A percentile compares a stretch with the other conserved stretches of the same genome.
Conservation (phyloP, 2,113 vertebrate genomes). For the Trematocara variabile region DNA sequence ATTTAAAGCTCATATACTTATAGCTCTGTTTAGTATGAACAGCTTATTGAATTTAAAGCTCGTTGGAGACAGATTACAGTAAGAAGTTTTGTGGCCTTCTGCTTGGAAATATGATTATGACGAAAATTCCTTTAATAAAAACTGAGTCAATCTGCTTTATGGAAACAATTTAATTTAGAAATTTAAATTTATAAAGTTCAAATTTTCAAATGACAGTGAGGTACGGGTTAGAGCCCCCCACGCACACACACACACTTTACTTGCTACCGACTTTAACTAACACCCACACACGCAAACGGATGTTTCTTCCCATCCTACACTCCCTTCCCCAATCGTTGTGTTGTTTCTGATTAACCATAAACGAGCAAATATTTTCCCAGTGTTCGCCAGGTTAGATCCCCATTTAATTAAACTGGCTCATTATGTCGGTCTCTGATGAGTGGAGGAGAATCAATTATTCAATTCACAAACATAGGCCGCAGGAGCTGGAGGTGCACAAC, state of each 20-base stretch:
- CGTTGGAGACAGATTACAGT: fast-evolving
- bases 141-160: neutral
- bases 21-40: neutral
- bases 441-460: conserved; percentile 99
- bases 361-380: conserved; percentile 99
- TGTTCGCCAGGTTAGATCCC: conserved; percentile 98
- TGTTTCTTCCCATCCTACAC: conserved; percentile 13
- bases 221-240: neutral
- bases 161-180: neutral
- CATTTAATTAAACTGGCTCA: conserved; percentile 99
- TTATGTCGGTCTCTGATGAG: conserved; percentile 99
- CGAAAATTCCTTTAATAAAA: neutral
- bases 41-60: neutral
- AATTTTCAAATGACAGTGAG: neutral
- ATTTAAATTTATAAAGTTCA: neutral
- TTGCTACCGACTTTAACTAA: neutral
- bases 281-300: neutral
- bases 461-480: conserved; percentile 91
- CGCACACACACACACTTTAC: neutral
- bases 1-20: neutral
- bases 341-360: conserved; percentile 93
- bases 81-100: neutral
- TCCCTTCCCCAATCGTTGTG: conserved; percentile 43
- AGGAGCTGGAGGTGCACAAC: conserved; percentile 92
- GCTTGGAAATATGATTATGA: neutral